Base-by-base conservation (phyloP, 2,113 vertebrate genomes). In the Phrynosoma blainvillii region DNA sequence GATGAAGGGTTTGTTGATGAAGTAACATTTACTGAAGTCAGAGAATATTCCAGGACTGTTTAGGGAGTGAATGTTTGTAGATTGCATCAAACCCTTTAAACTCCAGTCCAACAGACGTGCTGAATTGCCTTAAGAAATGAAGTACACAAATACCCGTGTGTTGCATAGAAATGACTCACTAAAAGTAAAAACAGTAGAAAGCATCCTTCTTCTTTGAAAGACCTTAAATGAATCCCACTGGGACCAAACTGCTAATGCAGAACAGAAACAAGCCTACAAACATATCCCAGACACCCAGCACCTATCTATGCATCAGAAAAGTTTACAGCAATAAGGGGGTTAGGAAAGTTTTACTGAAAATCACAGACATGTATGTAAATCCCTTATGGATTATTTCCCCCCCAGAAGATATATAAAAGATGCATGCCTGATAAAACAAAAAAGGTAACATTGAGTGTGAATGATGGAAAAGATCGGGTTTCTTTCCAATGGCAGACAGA, bases 121-220 rank as follows among this genome's bases (percentile, higher is more conserved):
- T 94, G 88, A 94, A 93, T 84, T 80, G 92, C 81, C 92, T 92
- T 92, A 93, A 92, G 93, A 96, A 95, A 92, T 87, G 87, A 92
- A 95, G 84, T 93, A 87, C 93, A 90, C 92, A 94, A 30, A 87
- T 91, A 94, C 86, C 89, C 75, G 8, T 92, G 82, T 90, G 88
- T 90, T 95, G 93, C 90, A 96, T 89, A 94, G 80, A 96, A 95
- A 93, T 93, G 88, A 93, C 92, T 96, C 88, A 95, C 84, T 90
- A 81, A 79, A 88, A 88, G 73, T 83, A 88, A 88, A 79, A 96
- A 95, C 84, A 95, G 94, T 89, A 90, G 87, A 89, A 95, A 91
- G 87, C 88, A 94, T 92, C 85, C 87, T 89, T 88, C 65, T 87
- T 94, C 40, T 91, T 89, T 95, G 94, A 95, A 95, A 93, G 93